Percentiles rank a stretch among this genome's conserved stretches.
Conservation (phyloP, 1,140 invertebrate genomes). For the Heliconius congener region DNA sequence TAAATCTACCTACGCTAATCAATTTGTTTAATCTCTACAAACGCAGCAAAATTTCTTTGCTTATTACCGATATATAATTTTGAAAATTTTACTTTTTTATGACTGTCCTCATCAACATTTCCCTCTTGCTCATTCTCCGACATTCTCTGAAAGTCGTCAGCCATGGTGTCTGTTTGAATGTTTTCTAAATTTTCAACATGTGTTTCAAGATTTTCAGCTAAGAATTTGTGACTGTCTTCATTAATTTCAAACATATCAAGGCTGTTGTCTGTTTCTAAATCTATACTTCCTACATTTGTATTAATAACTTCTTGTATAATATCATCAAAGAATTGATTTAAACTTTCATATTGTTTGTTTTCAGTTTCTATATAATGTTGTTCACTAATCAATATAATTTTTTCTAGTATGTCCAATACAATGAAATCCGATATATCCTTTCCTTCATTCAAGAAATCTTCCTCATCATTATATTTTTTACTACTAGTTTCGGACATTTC, state of each 20-base stretch:
- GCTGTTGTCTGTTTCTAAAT: neutral
- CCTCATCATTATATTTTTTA: neutral
- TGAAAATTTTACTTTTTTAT: slow-evolving; percentile 68
- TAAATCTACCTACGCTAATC: neutral
- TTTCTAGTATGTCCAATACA: neutral
- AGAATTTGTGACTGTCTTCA: neutral
- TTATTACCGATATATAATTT: slow-evolving; percentile 61
- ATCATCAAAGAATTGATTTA: neutral
- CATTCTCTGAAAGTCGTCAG: neutral
- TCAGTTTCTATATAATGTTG: neutral
- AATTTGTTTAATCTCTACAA: neutral
- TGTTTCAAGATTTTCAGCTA: neutral
- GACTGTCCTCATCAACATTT: slow-evolving; percentile 34
- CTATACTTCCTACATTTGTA: neutral
- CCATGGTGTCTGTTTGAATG: neutral
- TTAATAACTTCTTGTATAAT: neutral
- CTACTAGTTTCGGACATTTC: neutral
- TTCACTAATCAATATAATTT: neutral
- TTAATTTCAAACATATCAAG: neutral
- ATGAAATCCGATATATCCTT: neutral
- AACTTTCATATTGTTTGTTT: neutral
- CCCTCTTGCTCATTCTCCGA: neutral
- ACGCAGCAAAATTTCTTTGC: neutral
- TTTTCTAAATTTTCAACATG: neutral
- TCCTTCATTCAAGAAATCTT: neutral